phyloP scores from a whole-genome alignment of 2,888 invertebrate species.

The Lacanobia wlatinum region DNA sequence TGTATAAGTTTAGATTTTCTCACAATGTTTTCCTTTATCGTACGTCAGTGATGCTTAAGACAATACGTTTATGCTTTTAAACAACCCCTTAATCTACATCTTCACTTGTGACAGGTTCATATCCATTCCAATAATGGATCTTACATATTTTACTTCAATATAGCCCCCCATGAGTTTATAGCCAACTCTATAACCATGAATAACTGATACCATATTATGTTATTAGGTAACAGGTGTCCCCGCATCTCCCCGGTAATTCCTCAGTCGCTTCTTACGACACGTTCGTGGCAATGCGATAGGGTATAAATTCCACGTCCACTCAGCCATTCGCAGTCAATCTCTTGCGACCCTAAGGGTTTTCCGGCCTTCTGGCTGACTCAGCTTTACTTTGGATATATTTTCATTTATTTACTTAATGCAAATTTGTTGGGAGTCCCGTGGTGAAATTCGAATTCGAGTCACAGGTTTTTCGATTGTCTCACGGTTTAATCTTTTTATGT shows the following conservation, averaged over 20 bases:
- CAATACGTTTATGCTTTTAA: background rate
- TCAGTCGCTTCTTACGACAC: conserved; percentile 34
- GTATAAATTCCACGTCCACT: conserved; percentile 38
- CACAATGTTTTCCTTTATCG: background rate
- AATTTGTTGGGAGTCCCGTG: background rate
- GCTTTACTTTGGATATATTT: conserved; percentile 25
- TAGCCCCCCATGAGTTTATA: background rate
- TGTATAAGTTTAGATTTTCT: background rate
- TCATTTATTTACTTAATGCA: conserved; percentile 4
- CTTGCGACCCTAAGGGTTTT: conserved; percentile 21
- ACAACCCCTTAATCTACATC: background rate
- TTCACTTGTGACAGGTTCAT: conserved; percentile 1
- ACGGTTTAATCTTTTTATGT: background rate
- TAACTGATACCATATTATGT: conserved; percentile 27
- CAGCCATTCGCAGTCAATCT: conserved; percentile 24
- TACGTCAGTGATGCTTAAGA: background rate
- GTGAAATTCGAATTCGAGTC: background rate
- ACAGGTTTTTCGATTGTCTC: background rate
- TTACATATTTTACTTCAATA: conserved; percentile 1
- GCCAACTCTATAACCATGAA: conserved; percentile 31
- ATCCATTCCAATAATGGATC: conserved; percentile 8
- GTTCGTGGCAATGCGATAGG: conserved; percentile 34
- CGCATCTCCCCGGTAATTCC: conserved; percentile 37
- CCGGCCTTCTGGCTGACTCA: conserved; percentile 35
- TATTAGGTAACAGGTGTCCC: conserved; percentile 51